Conservation (phyloP, 2,888 invertebrate genomes). For the Chymomyza procnemis region DNA sequence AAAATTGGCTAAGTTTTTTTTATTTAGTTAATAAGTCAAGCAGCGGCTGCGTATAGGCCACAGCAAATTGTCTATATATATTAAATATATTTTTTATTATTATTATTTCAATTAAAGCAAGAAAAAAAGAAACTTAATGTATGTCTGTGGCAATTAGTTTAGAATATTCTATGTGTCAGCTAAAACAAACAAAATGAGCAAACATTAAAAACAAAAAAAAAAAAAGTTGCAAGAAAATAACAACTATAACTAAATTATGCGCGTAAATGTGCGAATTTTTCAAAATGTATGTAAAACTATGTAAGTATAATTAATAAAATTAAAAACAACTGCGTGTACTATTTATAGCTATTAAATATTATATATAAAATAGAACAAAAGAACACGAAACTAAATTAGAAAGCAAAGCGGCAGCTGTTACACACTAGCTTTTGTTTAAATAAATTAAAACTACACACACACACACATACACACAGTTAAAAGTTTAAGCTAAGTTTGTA, state of each 20-base stretch:
- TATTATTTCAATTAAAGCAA: neutral
- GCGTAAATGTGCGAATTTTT: neutral
- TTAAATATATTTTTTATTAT: neutral
- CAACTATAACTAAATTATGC: neutral
- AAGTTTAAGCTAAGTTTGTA: conserved; percentile 36
- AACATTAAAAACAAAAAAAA: neutral
- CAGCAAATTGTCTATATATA: neutral
- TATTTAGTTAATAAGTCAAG: neutral
- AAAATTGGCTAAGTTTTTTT: neutral
- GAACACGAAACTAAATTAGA: neutral
- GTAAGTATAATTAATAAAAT: neutral
- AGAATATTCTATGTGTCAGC: neutral
- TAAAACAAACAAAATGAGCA: neutral
- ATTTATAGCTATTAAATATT: too few species aligned
- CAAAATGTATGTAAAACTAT: neutral
- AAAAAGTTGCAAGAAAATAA: conserved; percentile 12
- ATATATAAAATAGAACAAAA: neutral
- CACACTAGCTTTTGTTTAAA: neutral
- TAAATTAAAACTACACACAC: neutral
- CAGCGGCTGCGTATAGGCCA: neutral
- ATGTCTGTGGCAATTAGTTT: neutral
- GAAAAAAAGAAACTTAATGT: neutral
- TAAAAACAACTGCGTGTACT: neutral
- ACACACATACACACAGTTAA: conserved; percentile 9
- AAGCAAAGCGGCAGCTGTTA: neutral